Evolutionary conservation across 2,797 vertebrate genomes (phyloP).

Genomic region (Lithobates pipiens): DNA sequence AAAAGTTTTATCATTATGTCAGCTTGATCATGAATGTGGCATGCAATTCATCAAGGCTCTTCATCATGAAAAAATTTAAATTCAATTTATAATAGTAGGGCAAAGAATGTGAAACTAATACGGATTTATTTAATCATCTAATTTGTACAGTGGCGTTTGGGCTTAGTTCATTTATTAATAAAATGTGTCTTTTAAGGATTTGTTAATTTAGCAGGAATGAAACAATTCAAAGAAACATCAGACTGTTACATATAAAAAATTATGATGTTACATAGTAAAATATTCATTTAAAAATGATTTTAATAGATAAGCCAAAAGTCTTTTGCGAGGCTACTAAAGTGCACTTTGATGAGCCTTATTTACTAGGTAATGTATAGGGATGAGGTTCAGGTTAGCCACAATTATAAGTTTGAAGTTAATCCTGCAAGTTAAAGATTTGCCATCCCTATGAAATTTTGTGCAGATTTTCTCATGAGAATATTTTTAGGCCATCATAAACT

Average conservation of each 20-base stretch:
- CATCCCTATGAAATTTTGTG: no score
- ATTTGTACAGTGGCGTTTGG: conserved; percentile 21
- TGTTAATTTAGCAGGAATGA: conserved; percentile 5
- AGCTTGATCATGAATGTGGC: conserved; percentile 20
- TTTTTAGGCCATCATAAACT: no score
- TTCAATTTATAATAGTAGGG: conserved; percentile 36
- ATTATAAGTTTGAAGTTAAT: no score
- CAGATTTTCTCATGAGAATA: no score
- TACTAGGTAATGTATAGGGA: no score
- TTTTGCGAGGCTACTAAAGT: not conserved
- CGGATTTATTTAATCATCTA: conserved; percentile 40
- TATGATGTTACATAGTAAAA: not conserved
- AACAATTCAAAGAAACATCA: not conserved
- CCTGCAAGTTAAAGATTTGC: no score
- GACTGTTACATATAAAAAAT: not conserved
- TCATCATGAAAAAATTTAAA: conserved; percentile 24
- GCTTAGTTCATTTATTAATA: conserved; percentile 12
- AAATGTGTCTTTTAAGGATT: conserved; percentile 1
- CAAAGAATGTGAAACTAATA: conserved; percentile 27
- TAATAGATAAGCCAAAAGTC: not conserved
- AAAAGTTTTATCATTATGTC: conserved; percentile 42
- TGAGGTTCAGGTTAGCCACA: no score
- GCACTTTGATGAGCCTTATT: not conserved
- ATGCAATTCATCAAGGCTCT: conserved; percentile 31
- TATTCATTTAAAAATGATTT: not conserved